These are phyloP conservation scores for Nycticryphes semicollaris DNA, from an alignment of 2,113 vertebrate species.

Conservation along the genomic window DNA sequence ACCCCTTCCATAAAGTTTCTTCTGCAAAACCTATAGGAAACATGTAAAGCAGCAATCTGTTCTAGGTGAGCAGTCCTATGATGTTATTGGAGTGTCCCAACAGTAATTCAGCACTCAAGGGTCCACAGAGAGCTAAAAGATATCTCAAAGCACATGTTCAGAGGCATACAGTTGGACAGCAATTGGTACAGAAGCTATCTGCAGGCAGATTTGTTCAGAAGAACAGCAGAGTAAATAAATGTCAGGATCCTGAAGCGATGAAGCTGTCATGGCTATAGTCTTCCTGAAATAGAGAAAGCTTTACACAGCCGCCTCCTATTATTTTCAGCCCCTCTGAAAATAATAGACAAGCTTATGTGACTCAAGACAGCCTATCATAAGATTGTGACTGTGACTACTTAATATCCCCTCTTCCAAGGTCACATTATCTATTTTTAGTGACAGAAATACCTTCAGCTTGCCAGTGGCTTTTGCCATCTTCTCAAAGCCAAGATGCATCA, in stretches of 20 bases:
- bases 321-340: not conserved
- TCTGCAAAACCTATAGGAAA: not conserved
- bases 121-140: not conserved
- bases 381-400: not conserved
- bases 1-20: not conserved
- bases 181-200: not conserved
- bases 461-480: slow-evolving; percentile 93
- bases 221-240: not conserved
- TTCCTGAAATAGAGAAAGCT: not conserved
- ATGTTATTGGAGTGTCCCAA: accelerated
- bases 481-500: slow-evolving; percentile 97
- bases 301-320: not conserved
- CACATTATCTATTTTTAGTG: not conserved
- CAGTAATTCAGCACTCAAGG: not conserved
- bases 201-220: not conserved
- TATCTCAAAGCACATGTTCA: not conserved
- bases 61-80: not conserved
- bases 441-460: slow-evolving; percentile 88
- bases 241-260: not conserved
- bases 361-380: not conserved
- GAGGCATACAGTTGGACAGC: not conserved
- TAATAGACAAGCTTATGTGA: not conserved
- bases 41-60: not conserved
- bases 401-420: not conserved
- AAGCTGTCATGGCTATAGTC: not conserved